Percentiles rank a stretch among this genome's conserved stretches.
These are phyloP conservation scores for Lepidostoma basale DNA, from an alignment of 1,140 invertebrate genomes.

Conservation along the genomic window DNA sequence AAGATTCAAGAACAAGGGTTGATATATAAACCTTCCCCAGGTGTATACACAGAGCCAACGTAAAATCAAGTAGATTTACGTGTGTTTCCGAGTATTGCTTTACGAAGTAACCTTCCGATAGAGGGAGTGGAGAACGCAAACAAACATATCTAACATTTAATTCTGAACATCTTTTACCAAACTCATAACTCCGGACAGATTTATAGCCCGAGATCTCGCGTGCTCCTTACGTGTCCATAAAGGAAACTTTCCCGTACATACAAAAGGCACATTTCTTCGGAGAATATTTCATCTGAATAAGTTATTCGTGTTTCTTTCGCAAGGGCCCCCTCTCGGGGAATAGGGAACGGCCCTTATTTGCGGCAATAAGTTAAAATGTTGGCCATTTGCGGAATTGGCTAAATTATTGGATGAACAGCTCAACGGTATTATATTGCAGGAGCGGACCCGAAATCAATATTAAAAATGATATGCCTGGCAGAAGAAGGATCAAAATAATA, in stretches of 20 bases:
- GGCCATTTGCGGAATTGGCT: neutral
- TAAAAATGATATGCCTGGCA: no score
- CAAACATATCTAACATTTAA: neutral
- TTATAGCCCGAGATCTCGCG: neutral
- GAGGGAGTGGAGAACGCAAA: neutral
- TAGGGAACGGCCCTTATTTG: neutral
- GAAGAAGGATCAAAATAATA: no score
- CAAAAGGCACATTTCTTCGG: neutral
- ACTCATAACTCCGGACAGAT: neutral
- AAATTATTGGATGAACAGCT: slow-evolving; percentile 6
- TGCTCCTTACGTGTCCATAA: neutral
- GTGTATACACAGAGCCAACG: no score
- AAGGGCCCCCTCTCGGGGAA: neutral
- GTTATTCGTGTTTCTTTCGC: neutral
- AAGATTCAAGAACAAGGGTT: no score
- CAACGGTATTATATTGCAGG: no score
- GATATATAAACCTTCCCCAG: no score
- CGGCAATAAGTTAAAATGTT: neutral
- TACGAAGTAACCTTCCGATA: neutral
- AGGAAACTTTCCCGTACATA: neutral
- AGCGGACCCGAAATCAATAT: no score
- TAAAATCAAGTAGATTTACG: no score
- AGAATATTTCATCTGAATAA: neutral
- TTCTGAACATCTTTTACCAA: neutral
- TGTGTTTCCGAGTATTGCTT: neutral